These are phyloP conservation scores for Sebastes variabilis DNA, from an alignment of 2,797 vertebrate species.

Conservation along the genomic window DNA sequence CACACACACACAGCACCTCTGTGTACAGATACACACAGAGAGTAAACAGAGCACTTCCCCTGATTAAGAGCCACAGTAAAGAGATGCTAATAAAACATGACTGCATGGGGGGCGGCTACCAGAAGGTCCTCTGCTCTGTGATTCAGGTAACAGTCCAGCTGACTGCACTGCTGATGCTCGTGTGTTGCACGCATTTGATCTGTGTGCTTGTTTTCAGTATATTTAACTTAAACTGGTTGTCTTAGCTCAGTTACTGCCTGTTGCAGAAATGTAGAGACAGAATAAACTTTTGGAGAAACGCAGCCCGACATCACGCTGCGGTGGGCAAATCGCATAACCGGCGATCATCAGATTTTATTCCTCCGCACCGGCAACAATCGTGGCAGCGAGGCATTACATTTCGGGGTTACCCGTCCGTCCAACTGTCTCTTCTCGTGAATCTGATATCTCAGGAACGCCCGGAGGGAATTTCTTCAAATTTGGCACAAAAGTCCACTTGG, in stretches of 20 bases:
- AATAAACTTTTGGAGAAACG: too few species aligned
- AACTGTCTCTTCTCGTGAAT: rapidly evolving
- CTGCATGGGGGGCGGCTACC: slow-evolving; percentile 7
- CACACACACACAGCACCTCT: slow-evolving; percentile 9
- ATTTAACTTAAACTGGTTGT: neutral
- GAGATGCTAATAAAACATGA: slow-evolving; percentile 51
- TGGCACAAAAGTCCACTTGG: too few species aligned
- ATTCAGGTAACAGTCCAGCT: slow-evolving; percentile 27
- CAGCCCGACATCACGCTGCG: too few species aligned
- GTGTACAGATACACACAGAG: slow-evolving; percentile 11
- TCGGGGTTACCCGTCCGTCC: too few species aligned
- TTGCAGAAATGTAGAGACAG: too few species aligned
- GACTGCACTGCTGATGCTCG: neutral
- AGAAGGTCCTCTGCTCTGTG: slow-evolving; percentile 18
- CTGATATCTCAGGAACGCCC: too few species aligned
- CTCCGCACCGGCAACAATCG: too few species aligned
- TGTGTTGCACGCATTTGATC: slow-evolving; percentile 13
- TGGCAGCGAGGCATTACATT: too few species aligned
- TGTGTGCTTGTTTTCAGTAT: neutral
- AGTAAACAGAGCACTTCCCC: slow-evolving; percentile 46
- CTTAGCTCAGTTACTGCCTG: neutral
- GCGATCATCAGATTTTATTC: too few species aligned
- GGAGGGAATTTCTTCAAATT: too few species aligned
- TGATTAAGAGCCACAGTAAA: slow-evolving; percentile 53
- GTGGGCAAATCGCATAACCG: too few species aligned